Evolutionary conservation across 92 coral and sea anemone genomes (phyloP), one percentile per base, ranked within the genome.

Genomic region (Hydrozoanthus gracilis): DNA sequence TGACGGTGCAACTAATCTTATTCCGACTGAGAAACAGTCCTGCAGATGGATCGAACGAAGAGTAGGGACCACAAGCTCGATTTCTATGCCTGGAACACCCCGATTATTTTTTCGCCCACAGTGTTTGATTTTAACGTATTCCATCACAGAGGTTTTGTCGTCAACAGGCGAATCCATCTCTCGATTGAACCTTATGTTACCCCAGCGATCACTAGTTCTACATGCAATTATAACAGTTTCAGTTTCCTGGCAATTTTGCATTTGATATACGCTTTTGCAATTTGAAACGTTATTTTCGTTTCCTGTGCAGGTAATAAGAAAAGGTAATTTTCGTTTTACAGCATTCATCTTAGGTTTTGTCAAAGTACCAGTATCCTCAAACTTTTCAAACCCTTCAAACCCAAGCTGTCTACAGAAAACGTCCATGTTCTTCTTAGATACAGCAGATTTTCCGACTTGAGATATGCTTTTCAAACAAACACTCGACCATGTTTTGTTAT

Each of bases 351-450:
- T 1, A 16, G 72, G 35, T 27, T 8, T 10, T 67, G 27, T 18
- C 72, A 5, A 18, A 67, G 17, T 7, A 27, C 44, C 27, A 6
- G 17, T 67, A 10, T 67, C 35, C 17, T 67, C 44, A 67, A 67
- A 67, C 8, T 12, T 14, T 15, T 3, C 72, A 3, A 67, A 67
- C 17, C 39, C 46, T 7, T 67, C 72, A 67, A 67, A 67, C 11
- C 72, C 72, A 67, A 67, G 72, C 72, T 67, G 72, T 67, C 46
- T 67, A 17, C 72, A 67, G 11, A 67, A 35, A 17, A 67, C 46
- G 44, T 18, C 35, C 72, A 67, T 67, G 72, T 17, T 67, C 46
- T 0, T 8, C 27, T 67, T 67, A 16, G 18, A 35, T 16, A 16
- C 17, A 17, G 8, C 4, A 27, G 72, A 0, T 16, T 15, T 67